phyloP scores from a whole-genome alignment of 2,797 vertebrate genomes.

The Halcyon chelicuti region DNA sequence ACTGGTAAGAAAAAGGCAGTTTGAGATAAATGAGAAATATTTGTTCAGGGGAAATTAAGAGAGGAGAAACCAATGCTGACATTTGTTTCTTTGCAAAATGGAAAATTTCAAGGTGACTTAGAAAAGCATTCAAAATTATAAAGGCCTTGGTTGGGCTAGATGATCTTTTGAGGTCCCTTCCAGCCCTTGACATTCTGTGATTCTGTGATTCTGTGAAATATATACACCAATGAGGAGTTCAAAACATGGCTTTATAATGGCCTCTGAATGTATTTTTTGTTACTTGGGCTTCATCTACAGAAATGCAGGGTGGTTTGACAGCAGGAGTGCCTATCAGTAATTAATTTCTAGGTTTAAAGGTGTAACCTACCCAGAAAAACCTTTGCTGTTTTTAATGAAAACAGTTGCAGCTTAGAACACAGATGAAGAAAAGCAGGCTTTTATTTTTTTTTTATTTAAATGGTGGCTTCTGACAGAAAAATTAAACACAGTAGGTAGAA shows the following conservation, averaged over 20 bases:
- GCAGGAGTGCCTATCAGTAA: neutral
- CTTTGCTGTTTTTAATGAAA: slow-evolving; percentile 21
- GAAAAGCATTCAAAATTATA: neutral
- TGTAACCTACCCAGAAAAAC: neutral
- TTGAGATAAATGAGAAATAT: slow-evolving; percentile 36
- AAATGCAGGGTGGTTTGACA: neutral
- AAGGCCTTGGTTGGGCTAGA: neutral
- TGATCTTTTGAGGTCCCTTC: no score
- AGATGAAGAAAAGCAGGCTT: neutral
- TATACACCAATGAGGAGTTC: neutral
- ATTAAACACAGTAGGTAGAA: slow-evolving; percentile 21
- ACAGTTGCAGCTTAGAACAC: neutral
- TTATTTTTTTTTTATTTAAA: slow-evolving; percentile 48
- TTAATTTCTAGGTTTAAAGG: slow-evolving; percentile 26
- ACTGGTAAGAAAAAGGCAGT: neutral
- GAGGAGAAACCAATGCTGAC: slow-evolving; percentile 11
- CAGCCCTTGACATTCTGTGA: no score
- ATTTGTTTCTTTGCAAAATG: neutral
- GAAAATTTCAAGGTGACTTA: slow-evolving; percentile 45
- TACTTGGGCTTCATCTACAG: neutral
- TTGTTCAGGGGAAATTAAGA: slow-evolving; percentile 17
- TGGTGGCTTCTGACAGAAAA: neutral
- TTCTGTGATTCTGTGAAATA: neutral
- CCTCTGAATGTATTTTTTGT: neutral
- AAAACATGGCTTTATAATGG: neutral